Evolutionary conservation across 1,140 invertebrate genomes (phyloP), one percentile per base, ranked within the genome.

Genomic region (Araneus ventricosus): DNA sequence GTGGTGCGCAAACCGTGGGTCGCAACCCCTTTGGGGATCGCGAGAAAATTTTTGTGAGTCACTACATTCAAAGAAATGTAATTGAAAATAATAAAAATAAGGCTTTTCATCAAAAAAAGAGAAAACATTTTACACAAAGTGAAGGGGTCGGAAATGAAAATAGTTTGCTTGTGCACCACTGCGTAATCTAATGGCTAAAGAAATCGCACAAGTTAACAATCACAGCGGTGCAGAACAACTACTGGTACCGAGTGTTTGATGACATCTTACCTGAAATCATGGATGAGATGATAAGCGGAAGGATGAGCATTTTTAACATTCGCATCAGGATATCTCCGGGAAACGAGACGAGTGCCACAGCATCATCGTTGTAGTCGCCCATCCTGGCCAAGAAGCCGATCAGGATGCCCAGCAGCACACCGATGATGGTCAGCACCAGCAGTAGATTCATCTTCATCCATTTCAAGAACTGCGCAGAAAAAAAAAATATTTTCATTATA

Each of bases 251-350:
- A 63, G 14, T 22, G 6, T 6, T 63, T 22, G 61, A 5, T 27
- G 61, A 14, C 45, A 75, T 70, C 87, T 94, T 91, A 95, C 95
- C 95, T 93, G 95, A 95, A 59, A 96, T 95, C 84, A 96, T 94
- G 67, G 95, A 96, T 14, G 95, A 96, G 63, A 96, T 95, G 94
- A 96, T 96, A 37, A 96, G 95, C 2, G 96, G 96, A 37, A 96
- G 94, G 80, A 96, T 96, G 61, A 96, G 94, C 96, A 96, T 96
- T 94, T 96, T 96, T 7, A 96, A 94, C 95, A 96, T 95, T 41
- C 96, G 93, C 95, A 96, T 95, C 37, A 96, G 94, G n/a, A 96
- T 94, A 82, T 96, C 96, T n/a, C 96, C 96, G 2, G 96, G 96
- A 94, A 96, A 96, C 17, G 95, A 94, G 27, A 96, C 95, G 14